Conservation (phyloP, 2,888 invertebrate genomes). For the Strigamia transsilvanica region DNA sequence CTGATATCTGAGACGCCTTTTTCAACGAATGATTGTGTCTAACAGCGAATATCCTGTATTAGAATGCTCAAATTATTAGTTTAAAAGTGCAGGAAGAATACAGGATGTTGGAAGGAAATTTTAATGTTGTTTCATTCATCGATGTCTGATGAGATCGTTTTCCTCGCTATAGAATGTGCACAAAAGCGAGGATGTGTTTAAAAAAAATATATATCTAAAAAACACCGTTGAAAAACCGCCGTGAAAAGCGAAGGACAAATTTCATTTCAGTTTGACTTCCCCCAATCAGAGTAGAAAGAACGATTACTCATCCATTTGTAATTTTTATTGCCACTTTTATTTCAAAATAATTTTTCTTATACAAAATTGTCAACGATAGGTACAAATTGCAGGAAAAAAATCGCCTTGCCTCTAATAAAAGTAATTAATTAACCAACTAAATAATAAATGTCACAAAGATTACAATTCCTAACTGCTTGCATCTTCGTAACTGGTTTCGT, state of each 20-base stretch:
- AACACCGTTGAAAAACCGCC: no score
- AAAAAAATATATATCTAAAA: background rate
- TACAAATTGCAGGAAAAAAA: background rate
- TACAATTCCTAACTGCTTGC: background rate
- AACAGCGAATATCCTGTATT: background rate
- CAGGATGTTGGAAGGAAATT: slow-evolving; percentile 14
- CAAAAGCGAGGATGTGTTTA: slow-evolving; percentile 17
- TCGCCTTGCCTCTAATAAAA: background rate
- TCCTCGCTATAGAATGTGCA: background rate
- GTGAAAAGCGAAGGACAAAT: background rate
- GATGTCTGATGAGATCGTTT: slow-evolving; percentile 1
- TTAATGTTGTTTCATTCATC: background rate
- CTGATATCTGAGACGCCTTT: background rate
- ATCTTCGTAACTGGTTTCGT: slow-evolving; percentile 1
- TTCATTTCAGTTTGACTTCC: background rate
- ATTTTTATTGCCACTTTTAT: background rate
- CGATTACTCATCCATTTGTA: background rate
- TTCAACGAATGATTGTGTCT: background rate
- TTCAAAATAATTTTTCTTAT: background rate
- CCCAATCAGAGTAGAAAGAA: background rate
- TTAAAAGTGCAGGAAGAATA: slow-evolving; percentile 8
- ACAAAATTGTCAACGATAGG: background rate
- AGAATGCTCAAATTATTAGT: background rate
- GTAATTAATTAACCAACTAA: background rate
- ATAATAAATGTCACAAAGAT: background rate